phyloP scores from a whole-genome alignment of 2,888 invertebrate species.

The Galerucella pusilla region DNA sequence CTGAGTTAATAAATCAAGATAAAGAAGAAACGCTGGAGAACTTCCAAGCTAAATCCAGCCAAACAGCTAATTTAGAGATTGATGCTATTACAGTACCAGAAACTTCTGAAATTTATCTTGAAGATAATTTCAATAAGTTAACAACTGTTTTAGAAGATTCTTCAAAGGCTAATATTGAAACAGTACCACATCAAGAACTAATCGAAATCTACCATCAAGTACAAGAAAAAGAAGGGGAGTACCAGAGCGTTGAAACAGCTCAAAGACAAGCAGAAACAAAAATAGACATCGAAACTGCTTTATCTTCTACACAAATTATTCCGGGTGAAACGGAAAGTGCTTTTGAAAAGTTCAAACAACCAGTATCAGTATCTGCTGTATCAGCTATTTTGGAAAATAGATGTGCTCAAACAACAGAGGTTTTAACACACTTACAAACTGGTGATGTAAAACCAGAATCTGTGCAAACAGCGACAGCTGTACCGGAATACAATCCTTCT shows the following conservation, averaged over 20 bases:
- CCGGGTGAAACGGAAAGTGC: constrained; percentile 66
- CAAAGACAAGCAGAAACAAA: constrained; percentile 63
- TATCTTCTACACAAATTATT: constrained; percentile 66
- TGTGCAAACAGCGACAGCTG: constrained; percentile 47
- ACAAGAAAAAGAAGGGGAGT: constrained; percentile 59
- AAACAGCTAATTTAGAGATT: constrained; percentile 61
- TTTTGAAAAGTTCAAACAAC: constrained; percentile 59
- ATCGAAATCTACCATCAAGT: constrained; percentile 57
- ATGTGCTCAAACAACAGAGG: constrained; percentile 64
- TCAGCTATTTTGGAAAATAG: constrained; percentile 62
- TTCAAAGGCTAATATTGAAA: constrained; percentile 56
- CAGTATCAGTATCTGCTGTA: constrained; percentile 56
- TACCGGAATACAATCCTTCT: constrained; percentile 46
- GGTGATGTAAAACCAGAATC: constrained; percentile 43
- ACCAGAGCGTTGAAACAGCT: constrained; percentile 42
- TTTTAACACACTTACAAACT: constrained; percentile 48
- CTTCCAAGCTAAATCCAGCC: constrained; percentile 52
- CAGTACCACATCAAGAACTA: constrained; percentile 57
- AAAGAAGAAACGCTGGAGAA: constrained; percentile 58
- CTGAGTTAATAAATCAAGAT: constrained; percentile 57
- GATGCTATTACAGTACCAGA: constrained; percentile 64
- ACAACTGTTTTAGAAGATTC: constrained; percentile 31
- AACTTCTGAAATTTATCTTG: constrained; percentile 51
- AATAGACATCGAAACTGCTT: constrained; percentile 63
- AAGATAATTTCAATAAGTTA: constrained; percentile 44